A percentile compares a stretch with the other conserved stretches of the same genome.
Evolutionary conservation across 2,113 vertebrate genomes (phyloP).

Genomic region (Sapajus apella): DNA sequence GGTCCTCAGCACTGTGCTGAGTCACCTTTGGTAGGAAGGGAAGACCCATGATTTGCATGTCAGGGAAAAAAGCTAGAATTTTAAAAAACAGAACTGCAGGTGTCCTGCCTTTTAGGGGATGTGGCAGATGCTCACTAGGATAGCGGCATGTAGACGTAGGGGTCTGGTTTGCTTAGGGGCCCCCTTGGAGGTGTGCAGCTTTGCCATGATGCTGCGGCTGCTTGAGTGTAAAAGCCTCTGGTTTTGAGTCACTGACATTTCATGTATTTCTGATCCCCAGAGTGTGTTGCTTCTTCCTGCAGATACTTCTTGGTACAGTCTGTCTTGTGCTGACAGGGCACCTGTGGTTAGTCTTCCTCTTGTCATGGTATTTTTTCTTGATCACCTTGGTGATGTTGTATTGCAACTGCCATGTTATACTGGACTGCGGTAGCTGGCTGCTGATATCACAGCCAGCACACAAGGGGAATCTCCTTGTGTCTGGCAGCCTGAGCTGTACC

Average conservation of each 20-base stretch:
- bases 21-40: neutral
- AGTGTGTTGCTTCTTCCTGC: neutral
- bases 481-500: neutral
- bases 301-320: neutral
- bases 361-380: neutral
- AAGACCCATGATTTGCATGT: neutral
- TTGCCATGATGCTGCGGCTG: neutral
- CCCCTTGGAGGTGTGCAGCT: neutral
- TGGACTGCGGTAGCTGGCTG: neutral
- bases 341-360: neutral
- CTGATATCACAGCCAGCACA: neutral
- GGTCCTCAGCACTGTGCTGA: neutral
- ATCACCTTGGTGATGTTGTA: neutral
- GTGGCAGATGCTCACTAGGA: neutral
- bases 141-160: neutral
- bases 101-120: neutral
- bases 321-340: neutral
- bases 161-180: neutral
- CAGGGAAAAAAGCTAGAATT: neutral
- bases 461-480: neutral
- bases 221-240: neutral
- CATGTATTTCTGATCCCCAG: neutral
- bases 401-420: neutral
- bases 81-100: rapidly evolving
- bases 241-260: neutral